phyloP scores from a whole-genome alignment of 2,888 invertebrate species.

The Stenodema calcarata region DNA sequence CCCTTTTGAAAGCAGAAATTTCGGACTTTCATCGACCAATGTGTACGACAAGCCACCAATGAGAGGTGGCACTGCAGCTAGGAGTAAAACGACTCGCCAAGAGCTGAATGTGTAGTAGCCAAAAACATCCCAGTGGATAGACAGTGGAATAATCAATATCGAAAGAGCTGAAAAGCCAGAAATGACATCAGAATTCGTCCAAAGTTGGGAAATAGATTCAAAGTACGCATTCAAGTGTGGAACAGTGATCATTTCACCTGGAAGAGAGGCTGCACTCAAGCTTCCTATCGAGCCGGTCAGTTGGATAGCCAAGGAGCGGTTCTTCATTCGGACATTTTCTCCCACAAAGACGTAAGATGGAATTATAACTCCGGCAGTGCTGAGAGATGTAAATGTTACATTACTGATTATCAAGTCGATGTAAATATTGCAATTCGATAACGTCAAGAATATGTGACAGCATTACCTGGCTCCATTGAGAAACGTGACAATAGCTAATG shows the following conservation, averaged over 20 bases:
- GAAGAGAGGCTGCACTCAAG: neutral
- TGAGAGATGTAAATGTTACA: neutral
- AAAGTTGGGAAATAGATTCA: too few species aligned
- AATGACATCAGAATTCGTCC: too few species aligned
- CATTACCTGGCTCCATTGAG: neutral
- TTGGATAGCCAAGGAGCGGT: neutral
- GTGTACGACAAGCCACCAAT: neutral
- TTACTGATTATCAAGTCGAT: neutral
- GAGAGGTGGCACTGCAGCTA: neutral
- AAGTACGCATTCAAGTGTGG: too few species aligned
- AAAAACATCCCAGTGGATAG: neutral
- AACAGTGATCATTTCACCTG: neutral
- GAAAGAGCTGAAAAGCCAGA: conserved; percentile 1
- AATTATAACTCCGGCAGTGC: conserved; percentile 19
- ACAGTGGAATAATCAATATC: neutral
- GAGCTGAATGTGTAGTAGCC: conserved; percentile 20
- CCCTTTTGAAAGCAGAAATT: conserved; percentile 6
- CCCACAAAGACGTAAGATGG: conserved; percentile 11
- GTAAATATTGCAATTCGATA: too few species aligned
- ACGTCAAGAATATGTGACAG: too few species aligned
- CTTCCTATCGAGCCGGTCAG: neutral
- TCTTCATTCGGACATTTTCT: neutral
- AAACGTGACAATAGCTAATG: neutral
- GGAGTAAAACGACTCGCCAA: neutral
- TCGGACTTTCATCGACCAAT: conserved; percentile 1